Evolutionary conservation across 1,140 invertebrate species (phyloP), one percentile per base, ranked within the genome.

Genomic region (Helicoverpa armigera): DNA sequence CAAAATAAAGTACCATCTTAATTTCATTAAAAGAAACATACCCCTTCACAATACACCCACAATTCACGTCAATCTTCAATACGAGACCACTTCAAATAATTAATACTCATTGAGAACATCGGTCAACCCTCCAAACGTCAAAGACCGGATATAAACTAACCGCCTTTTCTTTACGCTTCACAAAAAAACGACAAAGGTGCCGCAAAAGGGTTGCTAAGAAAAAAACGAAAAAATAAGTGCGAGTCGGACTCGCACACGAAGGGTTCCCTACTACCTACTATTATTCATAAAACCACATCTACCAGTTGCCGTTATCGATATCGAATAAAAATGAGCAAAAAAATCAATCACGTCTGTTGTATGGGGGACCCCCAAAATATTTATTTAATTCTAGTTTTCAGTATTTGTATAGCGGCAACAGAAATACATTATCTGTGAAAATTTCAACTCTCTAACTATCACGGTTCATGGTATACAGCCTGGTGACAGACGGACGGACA

Each of bases 71-170:
- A 89, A 87, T 78, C 83, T 85, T 90, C 89, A 87, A 88, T 78
- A 88, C 85, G 53, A 85, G 91, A 91, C 90, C 89, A 94, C 93
- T 94, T 90, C 89, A 94, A 92, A 92, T 93, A 94, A 94, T 94
- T 94, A 94, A 93, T 91, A 90, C 91, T 87, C 88, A 91, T 94
- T 93, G 87, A 92, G 84, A 89, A 85, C 82, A 88, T 87, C 86
- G 87, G 88, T 88, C 82, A 87, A 89, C 91, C 90, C 92, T 92
- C 80, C 86, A 89, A 87, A 91, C 82, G 89, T 90, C 90, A 92
- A 91, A 91, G 80, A 83, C 91, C 92, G 93, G 93, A 94, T 93
- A 94, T 94, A 94, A 94, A 94, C 93, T 93, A 92, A 94, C 92
- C 93, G 93, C 93, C 93, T 94, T 93, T 94, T 94, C 92, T 94